Base-by-base conservation (phyloP, 2,888 invertebrate genomes). In the Luperina nickerlii region DNA sequence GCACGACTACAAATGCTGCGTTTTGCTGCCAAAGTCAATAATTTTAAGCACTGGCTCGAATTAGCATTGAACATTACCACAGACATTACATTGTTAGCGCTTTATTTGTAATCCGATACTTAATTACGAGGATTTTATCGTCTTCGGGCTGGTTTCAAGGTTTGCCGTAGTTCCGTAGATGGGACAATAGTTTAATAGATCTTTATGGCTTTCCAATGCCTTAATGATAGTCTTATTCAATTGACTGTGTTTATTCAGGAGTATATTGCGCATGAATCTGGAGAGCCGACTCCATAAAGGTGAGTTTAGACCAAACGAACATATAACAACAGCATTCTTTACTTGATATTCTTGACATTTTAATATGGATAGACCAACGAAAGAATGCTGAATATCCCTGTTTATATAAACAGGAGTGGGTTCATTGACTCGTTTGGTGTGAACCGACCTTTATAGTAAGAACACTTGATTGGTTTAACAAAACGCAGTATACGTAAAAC, bases 11-110 rank as follows among this genome's bases (percentile, higher is more conserved):
- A 66, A 81, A 85, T 82, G 20, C 81, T 79, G 79, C 78, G 86
- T 81, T 89, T 88, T 81, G 76, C 63, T 86, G 86, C 65, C 76
- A 82, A 86, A 82, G 67, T 78, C 74, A 79, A 81, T 74, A 66
- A 75, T 72, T 77, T 27, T 57, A 54, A 54, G 57, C 54, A 57
- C 20, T 72, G 38, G 68, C 74, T 77, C 77, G 60, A 84, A 84
- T 87, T 78, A 75, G 69, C 69, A 76, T 45, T 38, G 65, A 71
- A 74, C 45, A 76, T 87, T 38, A 38, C 38, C 38, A 38, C 38
- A 38, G 38, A 38, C 38, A 38, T 38, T 57, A 70, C 48, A 42
- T 81, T 74, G 45, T 18, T 18, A 73, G 18, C 11, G 27, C 32
- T 71, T 60, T 69, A 69, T 79, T 76, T 78, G 45, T 69, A 67